phyloP scores from a whole-genome alignment of 2,113 vertebrate species.

The Tetrao urogallus region DNA sequence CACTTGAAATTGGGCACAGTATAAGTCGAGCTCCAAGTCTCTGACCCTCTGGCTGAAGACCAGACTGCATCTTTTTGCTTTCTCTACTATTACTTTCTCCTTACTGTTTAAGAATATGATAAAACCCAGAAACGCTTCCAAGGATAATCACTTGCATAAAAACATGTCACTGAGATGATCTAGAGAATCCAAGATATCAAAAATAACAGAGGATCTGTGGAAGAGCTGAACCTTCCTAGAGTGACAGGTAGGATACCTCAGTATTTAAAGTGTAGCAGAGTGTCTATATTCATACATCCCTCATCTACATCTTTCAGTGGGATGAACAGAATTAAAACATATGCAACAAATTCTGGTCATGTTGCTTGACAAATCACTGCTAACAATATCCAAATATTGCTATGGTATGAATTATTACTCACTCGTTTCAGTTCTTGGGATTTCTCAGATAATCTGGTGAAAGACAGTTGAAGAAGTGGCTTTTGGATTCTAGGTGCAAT shows the following conservation, averaged over 20 bases:
- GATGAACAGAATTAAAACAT: neutral
- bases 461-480: neutral
- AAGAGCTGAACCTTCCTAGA: neutral
- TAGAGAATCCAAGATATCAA: neutral
- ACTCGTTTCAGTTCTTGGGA: neutral
- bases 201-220: neutral
- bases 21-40: fast-evolving
- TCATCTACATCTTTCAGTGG: neutral
- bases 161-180: neutral
- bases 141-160: neutral
- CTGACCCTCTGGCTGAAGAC: neutral
- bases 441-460: neutral
- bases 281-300: neutral
- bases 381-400: neutral
- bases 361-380: neutral
- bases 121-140: neutral
- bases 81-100: neutral
- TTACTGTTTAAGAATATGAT: neutral
- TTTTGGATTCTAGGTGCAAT: neutral
- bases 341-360: neutral
- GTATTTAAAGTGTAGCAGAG: neutral
- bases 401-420: neutral
- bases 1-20: neutral
- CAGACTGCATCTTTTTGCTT: neutral
- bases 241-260: neutral